Evolutionary conservation across 2,888 invertebrate species (phyloP).

Genomic region (Kuschelorhynchus macadamiae): DNA sequence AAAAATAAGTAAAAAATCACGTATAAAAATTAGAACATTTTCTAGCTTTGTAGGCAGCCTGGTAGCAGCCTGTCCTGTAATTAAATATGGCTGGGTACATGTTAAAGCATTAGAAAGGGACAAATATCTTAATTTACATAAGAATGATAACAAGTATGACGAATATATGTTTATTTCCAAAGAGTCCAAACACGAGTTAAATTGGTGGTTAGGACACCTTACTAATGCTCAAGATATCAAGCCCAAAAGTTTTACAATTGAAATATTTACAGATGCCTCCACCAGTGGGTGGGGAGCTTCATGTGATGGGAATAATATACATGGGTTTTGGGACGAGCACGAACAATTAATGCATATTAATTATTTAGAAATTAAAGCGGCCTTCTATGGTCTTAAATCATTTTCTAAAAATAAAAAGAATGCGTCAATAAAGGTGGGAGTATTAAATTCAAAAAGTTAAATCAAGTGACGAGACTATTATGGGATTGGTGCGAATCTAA

Average conservation of each 20-base stretch:
- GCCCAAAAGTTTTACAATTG: slow-evolving; percentile 14
- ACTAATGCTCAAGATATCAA: slow-evolving; percentile 15
- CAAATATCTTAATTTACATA: background rate
- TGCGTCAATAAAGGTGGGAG: background rate
- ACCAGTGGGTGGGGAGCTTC: slow-evolving; percentile 21
- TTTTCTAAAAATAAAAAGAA: slow-evolving; percentile 21
- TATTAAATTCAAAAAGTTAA: background rate
- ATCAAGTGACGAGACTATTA: background rate
- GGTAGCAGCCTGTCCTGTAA: background rate
- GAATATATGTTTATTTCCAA: slow-evolving; percentile 7
- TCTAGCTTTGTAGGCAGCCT: background rate
- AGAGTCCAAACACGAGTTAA: slow-evolving; percentile 6
- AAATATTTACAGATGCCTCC: slow-evolving; percentile 30
- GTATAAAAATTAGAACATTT: background rate
- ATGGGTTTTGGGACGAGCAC: slow-evolving; percentile 30
- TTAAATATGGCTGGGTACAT: slow-evolving; percentile 3
- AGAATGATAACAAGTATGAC: background rate
- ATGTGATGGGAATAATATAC: slow-evolving; percentile 1
- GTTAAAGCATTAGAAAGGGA: background rate
- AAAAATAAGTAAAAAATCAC: background rate
- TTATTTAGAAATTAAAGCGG: slow-evolving; percentile 36
- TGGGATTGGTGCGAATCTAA: background rate
- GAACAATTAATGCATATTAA: slow-evolving; percentile 29
- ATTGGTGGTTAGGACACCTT: slow-evolving; percentile 25
- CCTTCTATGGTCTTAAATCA: slow-evolving; percentile 31